Base-by-base conservation (phyloP, 2,888 invertebrate genomes). In the Leptopilina myrica region DNA sequence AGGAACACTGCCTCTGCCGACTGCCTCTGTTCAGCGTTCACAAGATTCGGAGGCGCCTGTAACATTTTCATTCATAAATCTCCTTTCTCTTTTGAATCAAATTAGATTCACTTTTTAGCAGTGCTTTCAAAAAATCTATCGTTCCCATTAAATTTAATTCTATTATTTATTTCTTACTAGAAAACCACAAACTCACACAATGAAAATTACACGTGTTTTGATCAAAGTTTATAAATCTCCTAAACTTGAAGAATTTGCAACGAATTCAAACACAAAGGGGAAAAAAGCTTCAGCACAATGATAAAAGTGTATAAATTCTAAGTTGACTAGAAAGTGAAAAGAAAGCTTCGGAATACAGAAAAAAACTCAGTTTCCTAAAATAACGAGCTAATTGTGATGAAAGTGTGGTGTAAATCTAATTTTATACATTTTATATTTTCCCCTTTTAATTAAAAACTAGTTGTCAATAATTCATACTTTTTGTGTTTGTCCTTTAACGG, bases 1-100 rank as follows among this genome's bases (percentile, higher is more conserved):
- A 97, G 92, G 89, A 98, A 96, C 43, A 97, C 94, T 83, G 93
- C 93, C 90, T 98, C 97, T n/a, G 97, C 97, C 81, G 94, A 94
- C 86, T 95, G 95, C 80, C 97, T 93, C 91, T 97, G 96, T 85
- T 96, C 96, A 85, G 94, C 93, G 64, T 95, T 94, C 76, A 97
- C 96, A 86, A 96, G 86, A 91, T 95, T 95, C 81, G 97, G 96
- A 64, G 97, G 95, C 81, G 97, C 97, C 97, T 97, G 89, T 79
- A 90, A 90, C 83, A 80, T 85, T 81, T 79, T 76, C 65, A 76
- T 14, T 69, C 53, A 14, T 56, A 73, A 56, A 40, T 73, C 26
- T 4, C 14, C 7, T 65, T 49, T 49, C 8, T 40, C 7, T 65
- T 49, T 49, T 11, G 3, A 49, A 12, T 49, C 11, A 49, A 49